Evolutionary conservation across 2,113 vertebrate genomes (phyloP), one percentile per base, ranked within the genome.

Genomic region (Irena cyanogastra): DNA sequence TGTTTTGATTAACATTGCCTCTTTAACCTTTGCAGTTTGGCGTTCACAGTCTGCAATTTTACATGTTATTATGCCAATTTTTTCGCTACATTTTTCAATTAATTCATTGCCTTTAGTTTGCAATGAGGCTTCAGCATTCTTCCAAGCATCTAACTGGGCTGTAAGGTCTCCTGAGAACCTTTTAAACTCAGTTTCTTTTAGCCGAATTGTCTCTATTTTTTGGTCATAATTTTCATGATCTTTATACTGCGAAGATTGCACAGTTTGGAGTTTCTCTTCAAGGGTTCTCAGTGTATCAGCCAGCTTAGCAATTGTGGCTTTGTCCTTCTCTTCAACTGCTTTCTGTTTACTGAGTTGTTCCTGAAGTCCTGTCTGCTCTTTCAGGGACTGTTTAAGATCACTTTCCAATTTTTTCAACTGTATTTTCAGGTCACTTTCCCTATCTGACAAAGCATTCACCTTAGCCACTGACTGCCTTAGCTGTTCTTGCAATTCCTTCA

Each of bases 401-500:
- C 86, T 96, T 92, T 99, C 98, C 68, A 98, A 52, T 39, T 97
- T 98, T 94, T 98, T 97, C 42, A 98, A 94, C 63, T 98, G 98
- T 17, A 97, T 97, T 97, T 98, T 98, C 17, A 99, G 93, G 39
- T 98, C 68, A 16, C 33, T 93, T 93, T 99, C 98, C 22, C 68
- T 97, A 79, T 98, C 91, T 69, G 98, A 98, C 68, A 99, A 97
- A 95, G 90, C 72, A 47, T 95, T 96, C 39, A 98, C 56, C 53
- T 98, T 96, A 61, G 83, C 92, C 13, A 97, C 98, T 37, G 98
- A 97, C 89, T 98, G 97, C 23, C 95, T 96, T 15, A 99, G 94
- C 52, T 99, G 98, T 42, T 98, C 98, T 83, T 98, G 98, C 50
- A 99, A 93, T 65, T 99, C 98, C 89, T 98, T 97, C 54, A 99